Percentiles rank a stretch among this genome's conserved stretches.
Evolutionary conservation across 2,113 vertebrate genomes (phyloP).

Genomic region (Chaetura pelagica): DNA sequence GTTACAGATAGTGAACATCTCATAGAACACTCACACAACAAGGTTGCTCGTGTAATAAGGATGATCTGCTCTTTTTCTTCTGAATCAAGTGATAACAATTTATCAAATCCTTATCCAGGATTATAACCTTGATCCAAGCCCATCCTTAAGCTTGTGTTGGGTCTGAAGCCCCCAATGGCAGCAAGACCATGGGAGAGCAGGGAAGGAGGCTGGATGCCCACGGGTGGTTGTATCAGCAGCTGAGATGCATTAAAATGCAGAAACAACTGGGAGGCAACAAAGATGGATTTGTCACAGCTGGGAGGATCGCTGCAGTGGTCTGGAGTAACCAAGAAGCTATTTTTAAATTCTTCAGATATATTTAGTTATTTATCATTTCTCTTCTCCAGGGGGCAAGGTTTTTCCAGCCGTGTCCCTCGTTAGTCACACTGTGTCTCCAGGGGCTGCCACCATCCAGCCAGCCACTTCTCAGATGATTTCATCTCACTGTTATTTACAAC

Average conservation of each 20-base stretch:
- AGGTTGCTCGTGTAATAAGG: not conserved
- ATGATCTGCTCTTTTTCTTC: not conserved
- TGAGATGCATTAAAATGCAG: not conserved
- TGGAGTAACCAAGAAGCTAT: not conserved
- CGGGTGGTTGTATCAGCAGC: not conserved
- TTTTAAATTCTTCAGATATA: not conserved
- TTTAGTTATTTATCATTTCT: not conserved
- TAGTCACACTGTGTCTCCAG: slow-evolving; percentile 36
- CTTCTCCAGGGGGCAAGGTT: slow-evolving; percentile 1
- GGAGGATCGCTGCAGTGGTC: not conserved
- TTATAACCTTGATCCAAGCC: not conserved
- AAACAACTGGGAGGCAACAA: not conserved
- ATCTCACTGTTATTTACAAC: slow-evolving; percentile 72
- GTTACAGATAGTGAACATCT: accelerated
- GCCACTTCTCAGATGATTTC: slow-evolving; percentile 70
- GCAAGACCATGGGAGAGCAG: accelerated
- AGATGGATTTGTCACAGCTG: not conserved
- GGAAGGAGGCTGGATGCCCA: not conserved
- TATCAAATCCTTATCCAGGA: not conserved
- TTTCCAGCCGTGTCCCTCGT: not conserved
- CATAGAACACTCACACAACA: too few relatives aligned
- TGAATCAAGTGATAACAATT: not conserved
- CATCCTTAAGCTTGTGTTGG: accelerated
- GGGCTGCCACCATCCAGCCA: slow-evolving; percentile 40
- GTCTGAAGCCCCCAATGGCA: not conserved